phyloP scores from a whole-genome alignment of 2,888 invertebrate species.

The Octonoba sinensis region DNA sequence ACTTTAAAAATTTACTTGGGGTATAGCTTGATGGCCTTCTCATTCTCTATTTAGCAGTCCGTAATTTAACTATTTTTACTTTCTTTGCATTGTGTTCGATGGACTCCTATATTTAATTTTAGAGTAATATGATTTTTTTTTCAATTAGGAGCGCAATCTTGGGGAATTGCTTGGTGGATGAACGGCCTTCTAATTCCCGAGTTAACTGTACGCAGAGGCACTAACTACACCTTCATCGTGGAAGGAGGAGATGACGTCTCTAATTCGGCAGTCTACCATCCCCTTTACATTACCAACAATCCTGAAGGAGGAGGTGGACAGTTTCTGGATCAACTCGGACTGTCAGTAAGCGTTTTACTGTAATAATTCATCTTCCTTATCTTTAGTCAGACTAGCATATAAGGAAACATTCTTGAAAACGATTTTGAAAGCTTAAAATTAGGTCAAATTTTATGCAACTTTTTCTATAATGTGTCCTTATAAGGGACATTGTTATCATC shows the following conservation, averaged over 20 bases:
- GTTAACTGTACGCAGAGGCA: slow-evolving; percentile 86
- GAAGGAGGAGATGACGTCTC: slow-evolving; percentile 86
- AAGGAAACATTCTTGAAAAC: neutral
- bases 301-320: slow-evolving; percentile 88
- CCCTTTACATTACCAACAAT: slow-evolving; percentile 90
- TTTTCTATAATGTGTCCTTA: no score
- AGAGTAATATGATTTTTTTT: no score
- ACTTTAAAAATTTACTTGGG: no score
- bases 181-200: slow-evolving; percentile 92
- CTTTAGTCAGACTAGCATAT: neutral
- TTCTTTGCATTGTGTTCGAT: no score
- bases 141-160: slow-evolving; percentile 71
- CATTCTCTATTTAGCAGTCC: no score
- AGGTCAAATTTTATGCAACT: neutral
- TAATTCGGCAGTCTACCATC: slow-evolving; percentile 89
- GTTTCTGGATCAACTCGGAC: slow-evolving; percentile 78
- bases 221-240: slow-evolving; percentile 86
- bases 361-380: neutral
- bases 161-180: slow-evolving; percentile 95
- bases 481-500: no score
- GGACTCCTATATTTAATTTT: no score
- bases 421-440: neutral
- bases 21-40: no score
- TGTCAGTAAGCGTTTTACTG: slow-evolving; percentile 66
- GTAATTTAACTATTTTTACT: no score